phyloP scores from a whole-genome alignment of 2,113 vertebrate genomes.

The Lates calcarifer region DNA sequence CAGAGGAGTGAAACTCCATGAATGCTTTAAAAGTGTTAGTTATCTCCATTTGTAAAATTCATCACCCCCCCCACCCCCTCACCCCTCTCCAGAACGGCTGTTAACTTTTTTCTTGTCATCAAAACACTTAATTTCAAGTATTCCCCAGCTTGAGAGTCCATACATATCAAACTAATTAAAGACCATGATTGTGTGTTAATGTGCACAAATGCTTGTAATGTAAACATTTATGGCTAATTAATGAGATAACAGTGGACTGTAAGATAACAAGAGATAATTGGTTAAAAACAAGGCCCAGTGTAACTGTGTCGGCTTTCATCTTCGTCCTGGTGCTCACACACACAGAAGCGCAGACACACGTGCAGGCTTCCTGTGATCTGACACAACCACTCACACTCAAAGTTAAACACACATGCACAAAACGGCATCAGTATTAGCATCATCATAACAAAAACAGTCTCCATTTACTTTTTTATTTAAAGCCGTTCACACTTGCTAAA shows the following conservation, averaged over 20 bases:
- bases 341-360: constrained; percentile 25
- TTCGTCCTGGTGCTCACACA: constrained; percentile 26
- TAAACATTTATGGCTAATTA: constrained; percentile 25
- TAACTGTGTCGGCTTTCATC: constrained; percentile 55
- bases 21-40: neutral
- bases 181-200: constrained; percentile 13
- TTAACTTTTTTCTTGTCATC: neutral
- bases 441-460: neutral
- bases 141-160: neutral
- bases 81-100: no score
- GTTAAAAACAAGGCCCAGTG: constrained; percentile 49
- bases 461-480: neutral
- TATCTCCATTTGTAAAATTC: no score
- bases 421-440: neutral
- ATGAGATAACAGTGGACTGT: constrained; percentile 4
- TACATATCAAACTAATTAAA: neutral
- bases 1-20: constrained; percentile 1
- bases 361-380: constrained; percentile 8
- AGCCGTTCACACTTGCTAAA: neutral
- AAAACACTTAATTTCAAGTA: neutral
- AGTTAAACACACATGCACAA: neutral
- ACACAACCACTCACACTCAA: constrained; percentile 7
- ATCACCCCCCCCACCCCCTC: no score
- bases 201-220: constrained; percentile 37
- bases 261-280: constrained; percentile 50